Evolutionary conservation across 1,140 invertebrate species (phyloP).

Genomic region (Zaprionus nigranus): DNA sequence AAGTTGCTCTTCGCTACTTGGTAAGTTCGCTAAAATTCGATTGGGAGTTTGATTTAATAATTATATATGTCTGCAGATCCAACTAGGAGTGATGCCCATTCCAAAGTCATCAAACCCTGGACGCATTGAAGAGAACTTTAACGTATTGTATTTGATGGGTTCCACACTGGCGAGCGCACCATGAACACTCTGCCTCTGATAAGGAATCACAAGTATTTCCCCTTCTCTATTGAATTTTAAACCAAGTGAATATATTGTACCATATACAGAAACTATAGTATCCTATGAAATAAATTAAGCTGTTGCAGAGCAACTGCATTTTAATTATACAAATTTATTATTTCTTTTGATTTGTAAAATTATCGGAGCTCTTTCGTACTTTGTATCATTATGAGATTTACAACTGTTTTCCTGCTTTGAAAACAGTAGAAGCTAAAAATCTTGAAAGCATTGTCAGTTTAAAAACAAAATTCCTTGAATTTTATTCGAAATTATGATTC

Average conservation of each 20-base stretch:
- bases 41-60: neutral
- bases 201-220: conserved; percentile 87
- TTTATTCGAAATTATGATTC: conserved; percentile 40
- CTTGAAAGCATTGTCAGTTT: conserved; percentile 2
- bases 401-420: neutral
- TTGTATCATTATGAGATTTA: neutral
- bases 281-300: neutral
- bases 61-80: conserved; percentile 38
- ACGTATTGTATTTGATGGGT: conserved; percentile 87
- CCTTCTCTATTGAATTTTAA: conserved; percentile 86
- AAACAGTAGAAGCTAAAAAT: neutral
- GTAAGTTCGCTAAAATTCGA: conserved; percentile 52
- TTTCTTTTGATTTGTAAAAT: no score
- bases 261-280: no score
- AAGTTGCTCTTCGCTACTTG: conserved; percentile 88
- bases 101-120: conserved; percentile 90
- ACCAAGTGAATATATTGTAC: no score
- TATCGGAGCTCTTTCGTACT: neutral
- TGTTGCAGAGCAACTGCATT: neutral
- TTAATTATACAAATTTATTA: neutral
- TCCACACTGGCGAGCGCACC: conserved; percentile 87
- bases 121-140: conserved; percentile 89
- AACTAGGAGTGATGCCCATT: conserved; percentile 86
- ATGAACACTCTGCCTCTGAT: conserved; percentile 83
- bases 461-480: conserved; percentile 2